Percentiles rank a stretch among this genome's conserved stretches.
Conservation (phyloP, 2,888 invertebrate species). For the Phaedon cochleariae region DNA sequence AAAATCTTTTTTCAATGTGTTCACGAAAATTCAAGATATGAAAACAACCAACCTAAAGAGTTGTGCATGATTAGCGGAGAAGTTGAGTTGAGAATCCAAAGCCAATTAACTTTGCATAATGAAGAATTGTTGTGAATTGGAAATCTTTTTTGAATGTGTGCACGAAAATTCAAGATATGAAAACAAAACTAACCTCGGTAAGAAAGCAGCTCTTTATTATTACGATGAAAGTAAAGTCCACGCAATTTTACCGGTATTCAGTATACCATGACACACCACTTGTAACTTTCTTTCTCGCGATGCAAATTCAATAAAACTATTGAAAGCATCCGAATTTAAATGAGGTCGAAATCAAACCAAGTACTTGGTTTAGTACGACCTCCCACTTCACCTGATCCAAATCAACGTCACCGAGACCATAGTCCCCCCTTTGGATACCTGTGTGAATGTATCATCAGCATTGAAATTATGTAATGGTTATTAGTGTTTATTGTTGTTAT, state of each 20-base stretch:
- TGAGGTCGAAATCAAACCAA: conserved; percentile 38
- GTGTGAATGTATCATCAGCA: conserved; percentile 23
- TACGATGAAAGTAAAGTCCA: neutral
- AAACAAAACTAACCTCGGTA: neutral
- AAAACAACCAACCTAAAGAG: no score
- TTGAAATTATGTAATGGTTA: conserved; percentile 26
- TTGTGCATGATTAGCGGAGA: no score
- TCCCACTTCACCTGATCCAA: conserved; percentile 38
- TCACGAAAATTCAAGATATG: no score
- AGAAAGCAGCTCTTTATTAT: neutral
- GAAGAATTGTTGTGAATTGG: no score
- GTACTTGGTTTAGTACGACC: conserved; percentile 37
- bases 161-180: neutral
- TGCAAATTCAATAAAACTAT: conserved; percentile 28
- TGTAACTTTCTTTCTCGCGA: conserved; percentile 18
- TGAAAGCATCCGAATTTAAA: conserved; percentile 38
- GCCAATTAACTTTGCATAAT: no score
- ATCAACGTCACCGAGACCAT: conserved; percentile 33
- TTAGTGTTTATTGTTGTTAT: conserved; percentile 17
- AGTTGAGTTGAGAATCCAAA: no score
- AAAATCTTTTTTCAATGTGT: no score
- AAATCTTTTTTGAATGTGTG: no score
- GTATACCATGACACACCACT: neutral
- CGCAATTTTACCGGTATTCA: neutral
- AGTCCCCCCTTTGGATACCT: conserved; percentile 23